phyloP scores from a whole-genome alignment of 2,888 invertebrate genomes.

The Apodemia mormo region DNA sequence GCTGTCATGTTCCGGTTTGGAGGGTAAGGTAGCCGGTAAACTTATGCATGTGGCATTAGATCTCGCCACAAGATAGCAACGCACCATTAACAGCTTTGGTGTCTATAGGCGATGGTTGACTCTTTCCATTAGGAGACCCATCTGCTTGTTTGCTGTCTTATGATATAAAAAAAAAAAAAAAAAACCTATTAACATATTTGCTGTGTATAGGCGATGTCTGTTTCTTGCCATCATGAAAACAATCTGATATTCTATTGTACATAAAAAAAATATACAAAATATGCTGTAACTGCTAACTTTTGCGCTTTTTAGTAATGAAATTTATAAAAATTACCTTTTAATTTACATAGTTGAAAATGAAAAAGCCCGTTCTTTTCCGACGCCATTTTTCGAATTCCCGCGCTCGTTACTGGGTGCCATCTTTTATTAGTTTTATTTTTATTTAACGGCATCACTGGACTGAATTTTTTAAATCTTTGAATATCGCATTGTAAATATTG shows the following conservation, averaged over 20 bases:
- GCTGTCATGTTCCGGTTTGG: too few relatives aligned
- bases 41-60: too few relatives aligned
- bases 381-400: conserved; percentile 36
- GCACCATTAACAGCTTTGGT: too few relatives aligned
- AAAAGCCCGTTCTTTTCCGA: conserved; percentile 21
- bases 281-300: neutral
- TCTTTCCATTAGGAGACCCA: too few relatives aligned
- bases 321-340: conserved; percentile 13
- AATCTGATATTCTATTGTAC: too few relatives aligned
- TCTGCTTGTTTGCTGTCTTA: too few relatives aligned
- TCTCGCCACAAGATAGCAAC: too few relatives aligned
- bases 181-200: too few relatives aligned
- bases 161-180: too few relatives aligned
- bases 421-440: conserved; percentile 35
- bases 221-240: neutral
- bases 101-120: too few relatives aligned
- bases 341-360: conserved; percentile 21
- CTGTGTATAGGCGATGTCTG: neutral
- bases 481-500: conserved; percentile 20
- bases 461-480: conserved; percentile 19
- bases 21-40: too few relatives aligned
- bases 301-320: neutral
- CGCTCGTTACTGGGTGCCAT: conserved; percentile 27
- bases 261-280: too few relatives aligned
- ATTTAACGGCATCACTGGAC: conserved; percentile 21